Evolutionary conservation across 2,888 invertebrate species (phyloP).

Genomic region (Chloromyia formosa): DNA sequence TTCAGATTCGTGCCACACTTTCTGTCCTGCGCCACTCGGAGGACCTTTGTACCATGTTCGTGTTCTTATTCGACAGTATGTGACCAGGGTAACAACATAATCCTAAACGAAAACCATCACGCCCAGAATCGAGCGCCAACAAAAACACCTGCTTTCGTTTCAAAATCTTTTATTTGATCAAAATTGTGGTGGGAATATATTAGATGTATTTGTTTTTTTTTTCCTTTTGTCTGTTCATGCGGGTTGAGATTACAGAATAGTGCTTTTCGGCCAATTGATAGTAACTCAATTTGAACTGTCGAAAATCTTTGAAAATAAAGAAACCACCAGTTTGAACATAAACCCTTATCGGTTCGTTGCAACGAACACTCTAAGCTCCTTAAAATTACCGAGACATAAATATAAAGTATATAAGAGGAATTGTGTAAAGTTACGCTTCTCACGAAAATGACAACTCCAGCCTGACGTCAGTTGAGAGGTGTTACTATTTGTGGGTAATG

Average conservation of each 20-base stretch:
- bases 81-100: too few species aligned
- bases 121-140: too few species aligned
- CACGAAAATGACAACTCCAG: not conserved
- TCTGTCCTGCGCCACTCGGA: too few species aligned
- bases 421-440: conserved; percentile 36
- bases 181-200: conserved; percentile 41
- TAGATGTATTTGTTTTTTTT: too few species aligned
- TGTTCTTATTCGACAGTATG: too few species aligned
- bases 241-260: not conserved
- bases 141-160: too few species aligned
- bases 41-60: too few species aligned
- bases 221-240: conserved; percentile 1
- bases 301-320: not conserved
- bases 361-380: conserved; percentile 27
- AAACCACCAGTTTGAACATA: not conserved
- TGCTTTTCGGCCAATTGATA: conserved; percentile 18
- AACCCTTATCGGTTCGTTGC: conserved; percentile 9
- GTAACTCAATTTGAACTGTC: not conserved
- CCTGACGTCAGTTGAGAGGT: not conserved
- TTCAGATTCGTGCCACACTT: too few species aligned
- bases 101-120: too few species aligned
- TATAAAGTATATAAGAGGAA: conserved; percentile 38
- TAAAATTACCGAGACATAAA: conserved; percentile 34
- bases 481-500: not conserved
- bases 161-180: conserved; percentile 23